phyloP scores from a whole-genome alignment of 2,797 vertebrate genomes.

The Lepus oiostolus region DNA sequence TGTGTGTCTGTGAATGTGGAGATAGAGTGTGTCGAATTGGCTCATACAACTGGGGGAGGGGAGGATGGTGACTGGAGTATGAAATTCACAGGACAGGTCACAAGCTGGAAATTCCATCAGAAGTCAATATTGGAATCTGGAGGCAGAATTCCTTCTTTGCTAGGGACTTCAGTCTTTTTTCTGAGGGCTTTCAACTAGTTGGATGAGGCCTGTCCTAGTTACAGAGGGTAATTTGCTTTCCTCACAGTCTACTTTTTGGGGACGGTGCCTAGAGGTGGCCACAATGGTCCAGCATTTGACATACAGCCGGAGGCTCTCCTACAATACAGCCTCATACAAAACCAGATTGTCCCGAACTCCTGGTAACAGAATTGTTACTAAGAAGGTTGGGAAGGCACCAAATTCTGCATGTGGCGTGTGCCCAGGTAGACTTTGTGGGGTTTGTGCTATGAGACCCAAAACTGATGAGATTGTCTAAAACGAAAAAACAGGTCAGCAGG shows the following conservation, averaged over 20 bases:
- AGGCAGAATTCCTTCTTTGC: neutral
- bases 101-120: neutral
- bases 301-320: slow-evolving; percentile 96
- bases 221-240: neutral
- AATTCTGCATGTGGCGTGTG: slow-evolving; percentile 95
- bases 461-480: neutral
- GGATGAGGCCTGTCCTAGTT: neutral
- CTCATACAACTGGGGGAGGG: no score
- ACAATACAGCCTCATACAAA: slow-evolving; percentile 90
- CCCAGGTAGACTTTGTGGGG: slow-evolving; percentile 95
- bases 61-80: neutral
- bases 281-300: slow-evolving; percentile 85
- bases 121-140: neutral
- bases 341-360: slow-evolving; percentile 93
- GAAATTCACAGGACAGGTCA: neutral
- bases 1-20: no score
- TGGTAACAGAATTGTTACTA: slow-evolving; percentile 96
- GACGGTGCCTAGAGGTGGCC: slow-evolving; percentile 89
- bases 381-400: slow-evolving; percentile 96
- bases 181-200: neutral
- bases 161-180: neutral
- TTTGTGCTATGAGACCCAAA: slow-evolving; percentile 87
- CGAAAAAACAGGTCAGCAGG: neutral
- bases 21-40: no score
- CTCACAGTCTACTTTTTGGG: neutral